Conservation (phyloP, 2,888 invertebrate genomes). For the Pandemis heparana region DNA sequence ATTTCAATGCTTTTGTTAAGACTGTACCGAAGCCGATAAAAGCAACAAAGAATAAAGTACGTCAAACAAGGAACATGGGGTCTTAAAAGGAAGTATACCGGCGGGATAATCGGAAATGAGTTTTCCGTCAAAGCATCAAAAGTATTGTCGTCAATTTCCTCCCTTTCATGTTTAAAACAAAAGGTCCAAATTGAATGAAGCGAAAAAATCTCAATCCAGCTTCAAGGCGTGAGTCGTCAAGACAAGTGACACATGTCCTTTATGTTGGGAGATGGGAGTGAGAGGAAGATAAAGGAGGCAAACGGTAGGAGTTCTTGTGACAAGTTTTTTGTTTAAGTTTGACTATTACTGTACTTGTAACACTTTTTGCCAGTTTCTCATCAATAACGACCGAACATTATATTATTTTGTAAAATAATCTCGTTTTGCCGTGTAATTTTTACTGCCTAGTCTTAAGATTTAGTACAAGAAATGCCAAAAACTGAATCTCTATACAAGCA, state of each 20-base stretch:
- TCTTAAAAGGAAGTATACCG: constrained; percentile 21
- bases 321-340: not conserved
- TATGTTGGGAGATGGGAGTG: not conserved
- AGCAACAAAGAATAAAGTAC: constrained; percentile 10
- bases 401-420: too few relatives aligned
- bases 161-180: constrained; percentile 42
- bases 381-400: too few relatives aligned
- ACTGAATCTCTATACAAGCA: too few relatives aligned
- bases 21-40: constrained; percentile 6
- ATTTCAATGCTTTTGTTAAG: constrained; percentile 11
- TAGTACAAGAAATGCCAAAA: too few relatives aligned
- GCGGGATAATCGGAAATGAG: constrained; percentile 30
- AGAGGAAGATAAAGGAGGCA: not conserved
- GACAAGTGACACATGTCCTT: not conserved
- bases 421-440: too few relatives aligned
- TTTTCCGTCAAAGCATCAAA: constrained; percentile 31
- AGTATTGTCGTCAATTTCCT: constrained; percentile 17
- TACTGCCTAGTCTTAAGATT: too few relatives aligned
- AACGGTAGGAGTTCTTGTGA: not conserved
- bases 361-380: too few relatives aligned
- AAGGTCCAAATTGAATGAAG: constrained; percentile 18
- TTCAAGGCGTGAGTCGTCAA: not conserved
- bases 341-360: not conserved
- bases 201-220: constrained; percentile 13
- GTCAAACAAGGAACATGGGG: not conserved